Conservation (phyloP, 2,797 vertebrate genomes). For the Heteromormyrus szaboi region DNA sequence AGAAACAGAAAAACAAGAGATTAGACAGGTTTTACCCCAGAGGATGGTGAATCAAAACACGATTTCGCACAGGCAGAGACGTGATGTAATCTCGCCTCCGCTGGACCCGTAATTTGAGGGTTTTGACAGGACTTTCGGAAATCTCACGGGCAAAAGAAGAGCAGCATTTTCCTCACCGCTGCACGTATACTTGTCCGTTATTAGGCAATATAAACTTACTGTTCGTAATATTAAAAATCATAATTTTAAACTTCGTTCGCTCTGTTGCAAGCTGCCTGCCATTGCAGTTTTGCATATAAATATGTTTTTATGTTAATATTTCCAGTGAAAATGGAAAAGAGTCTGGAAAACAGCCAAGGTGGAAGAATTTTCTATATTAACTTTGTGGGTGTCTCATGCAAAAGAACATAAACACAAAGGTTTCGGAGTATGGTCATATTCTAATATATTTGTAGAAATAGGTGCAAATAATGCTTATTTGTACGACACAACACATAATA, state of each 20-base stretch:
- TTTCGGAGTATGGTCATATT: background rate
- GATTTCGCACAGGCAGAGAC: background rate
- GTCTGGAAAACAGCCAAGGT: background rate
- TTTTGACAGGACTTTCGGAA: constrained; percentile 13
- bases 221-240: background rate
- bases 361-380: background rate
- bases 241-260: background rate
- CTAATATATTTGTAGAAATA: background rate
- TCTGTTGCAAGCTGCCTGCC: background rate
- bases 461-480: background rate
- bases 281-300: background rate
- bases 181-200: background rate
- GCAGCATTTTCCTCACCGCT: background rate
- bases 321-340: background rate
- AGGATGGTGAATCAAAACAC: background rate
- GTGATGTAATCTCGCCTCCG: background rate
- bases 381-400: background rate
- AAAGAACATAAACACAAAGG: background rate
- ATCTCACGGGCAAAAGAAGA: background rate
- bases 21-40: constrained; percentile 52
- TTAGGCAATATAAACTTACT: background rate
- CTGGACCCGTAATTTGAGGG: background rate
- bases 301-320: constrained; percentile 7
- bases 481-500: background rate
- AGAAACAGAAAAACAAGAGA: constrained; percentile 68